Conservation (phyloP, 2,888 invertebrate genomes). For the Melieria omissa region DNA sequence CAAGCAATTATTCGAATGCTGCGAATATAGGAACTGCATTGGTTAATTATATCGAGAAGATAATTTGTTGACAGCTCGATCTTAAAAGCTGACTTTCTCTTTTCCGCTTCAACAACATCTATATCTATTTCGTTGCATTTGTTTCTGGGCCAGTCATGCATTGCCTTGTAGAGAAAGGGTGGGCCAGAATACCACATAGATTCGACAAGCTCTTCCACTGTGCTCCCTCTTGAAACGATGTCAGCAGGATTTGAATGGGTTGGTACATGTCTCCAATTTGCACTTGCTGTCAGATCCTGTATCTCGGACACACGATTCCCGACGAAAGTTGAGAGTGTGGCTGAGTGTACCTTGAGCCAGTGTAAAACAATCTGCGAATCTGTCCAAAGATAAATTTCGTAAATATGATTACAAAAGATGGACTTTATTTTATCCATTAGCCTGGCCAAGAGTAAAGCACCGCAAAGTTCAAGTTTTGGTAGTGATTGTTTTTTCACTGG, state of each 20-base stretch:
- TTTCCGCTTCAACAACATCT: slow-evolving; percentile 11
- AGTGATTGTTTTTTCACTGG: slow-evolving; percentile 25
- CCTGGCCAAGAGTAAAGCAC: slow-evolving; percentile 20
- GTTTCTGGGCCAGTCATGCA: slow-evolving; percentile 20
- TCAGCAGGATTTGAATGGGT: slow-evolving; percentile 39
- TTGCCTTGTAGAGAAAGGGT: slow-evolving; percentile 19
- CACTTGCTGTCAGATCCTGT: slow-evolving; percentile 29
- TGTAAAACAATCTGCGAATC: slow-evolving; percentile 43
- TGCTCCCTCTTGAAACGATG: slow-evolving; percentile 35
- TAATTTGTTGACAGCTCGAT: background rate
- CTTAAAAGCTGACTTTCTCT: slow-evolving; percentile 22
- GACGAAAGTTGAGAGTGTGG: slow-evolving; percentile 40
- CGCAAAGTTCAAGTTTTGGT: slow-evolving; percentile 27
- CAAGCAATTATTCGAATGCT: slow-evolving; percentile 15
- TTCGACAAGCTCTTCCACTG: slow-evolving; percentile 26
- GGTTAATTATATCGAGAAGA: slow-evolving; percentile 13
- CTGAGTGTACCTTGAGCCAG: slow-evolving; percentile 42
- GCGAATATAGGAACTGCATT: background rate
- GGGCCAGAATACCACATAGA: slow-evolving; percentile 38
- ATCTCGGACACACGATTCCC: slow-evolving; percentile 41
- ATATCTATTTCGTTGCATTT: slow-evolving; percentile 11
- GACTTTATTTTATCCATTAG: slow-evolving; percentile 21
- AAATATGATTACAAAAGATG: background rate
- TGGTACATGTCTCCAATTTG: slow-evolving; percentile 39
- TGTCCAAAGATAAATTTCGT: slow-evolving; percentile 33